Percentiles rank a stretch among this genome's conserved stretches.
These are phyloP conservation scores for Xanthostigma xanthostigma DNA, from an alignment of 2,888 invertebrate species.

Conservation along the genomic window DNA sequence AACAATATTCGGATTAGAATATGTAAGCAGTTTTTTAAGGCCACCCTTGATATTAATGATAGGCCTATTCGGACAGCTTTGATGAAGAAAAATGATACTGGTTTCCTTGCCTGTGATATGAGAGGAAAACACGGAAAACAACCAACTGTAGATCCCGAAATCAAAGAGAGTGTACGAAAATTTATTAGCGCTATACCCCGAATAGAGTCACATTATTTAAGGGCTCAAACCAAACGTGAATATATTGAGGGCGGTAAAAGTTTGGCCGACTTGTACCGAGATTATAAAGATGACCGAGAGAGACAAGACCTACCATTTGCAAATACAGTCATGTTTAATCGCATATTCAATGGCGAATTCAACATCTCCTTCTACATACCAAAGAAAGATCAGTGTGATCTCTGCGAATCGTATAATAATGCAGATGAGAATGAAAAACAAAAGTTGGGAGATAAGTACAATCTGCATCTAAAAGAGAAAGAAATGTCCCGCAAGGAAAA, in stretches of 20 bases:
- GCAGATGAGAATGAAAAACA: conserved; percentile 10
- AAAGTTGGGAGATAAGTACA: conserved; percentile 5
- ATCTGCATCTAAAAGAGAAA: conserved; percentile 1
- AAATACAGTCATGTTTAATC: conserved; percentile 6
- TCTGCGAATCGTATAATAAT: conserved; percentile 11
- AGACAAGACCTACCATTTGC: conserved; percentile 8
- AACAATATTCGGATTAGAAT: conserved; percentile 8
- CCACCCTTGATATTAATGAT: conserved; percentile 11
- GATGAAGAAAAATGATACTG: conserved; percentile 7
- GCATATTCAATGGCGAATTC: conserved; percentile 11
- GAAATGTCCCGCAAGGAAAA: conserved; percentile 1
- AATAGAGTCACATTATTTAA: conserved; percentile 13
- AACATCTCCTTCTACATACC: conserved; percentile 11
- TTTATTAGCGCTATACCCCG: conserved; percentile 14
- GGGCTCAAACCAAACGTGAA: conserved; percentile 11
- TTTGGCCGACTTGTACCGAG: conserved; percentile 13
- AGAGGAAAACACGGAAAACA: conserved; percentile 13
- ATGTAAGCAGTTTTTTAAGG: conserved; percentile 10
- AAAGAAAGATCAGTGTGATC: conserved; percentile 12
- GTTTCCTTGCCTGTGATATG: conserved; percentile 2
- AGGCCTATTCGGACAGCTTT: conserved; percentile 12
- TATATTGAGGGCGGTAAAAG: conserved; percentile 16
- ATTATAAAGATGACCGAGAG: conserved; percentile 12
- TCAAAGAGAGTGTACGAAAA: conserved; percentile 11
- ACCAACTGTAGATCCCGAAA: conserved; percentile 10